Evolutionary conservation across 2,113 vertebrate species (phyloP).

Genomic region (Saimiri boliviensis): DNA sequence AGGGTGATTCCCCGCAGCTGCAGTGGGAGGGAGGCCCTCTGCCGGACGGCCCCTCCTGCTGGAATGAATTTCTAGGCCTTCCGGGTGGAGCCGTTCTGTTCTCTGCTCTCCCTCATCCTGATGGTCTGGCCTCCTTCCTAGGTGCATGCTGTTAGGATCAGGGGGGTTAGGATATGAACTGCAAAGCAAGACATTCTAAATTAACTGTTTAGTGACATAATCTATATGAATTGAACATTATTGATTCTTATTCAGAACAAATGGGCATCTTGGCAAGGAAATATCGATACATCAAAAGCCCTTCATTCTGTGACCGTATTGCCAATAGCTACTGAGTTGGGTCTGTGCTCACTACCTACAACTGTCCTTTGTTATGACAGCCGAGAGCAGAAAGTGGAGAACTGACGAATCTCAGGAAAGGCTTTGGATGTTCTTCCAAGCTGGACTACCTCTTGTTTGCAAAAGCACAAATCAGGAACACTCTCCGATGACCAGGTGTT

Average conservation of each 20-base stretch:
- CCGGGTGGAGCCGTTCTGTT: no score
- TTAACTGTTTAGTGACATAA: constrained; percentile 38
- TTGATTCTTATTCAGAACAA: constrained; percentile 44
- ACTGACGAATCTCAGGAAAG: accelerated
- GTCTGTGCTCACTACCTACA: not conserved
- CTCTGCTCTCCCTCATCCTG: not conserved
- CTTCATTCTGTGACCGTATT: not conserved
- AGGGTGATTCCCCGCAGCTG: no score
- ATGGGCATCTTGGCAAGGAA: not conserved
- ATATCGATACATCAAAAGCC: not conserved
- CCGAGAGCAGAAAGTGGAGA: no score
- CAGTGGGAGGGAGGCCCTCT: not conserved
- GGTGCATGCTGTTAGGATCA: not conserved
- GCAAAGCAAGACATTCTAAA: not conserved
- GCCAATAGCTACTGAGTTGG: not conserved
- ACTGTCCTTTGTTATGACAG: not conserved
- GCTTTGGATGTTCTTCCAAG: not conserved
- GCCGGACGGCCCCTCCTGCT: accelerated
- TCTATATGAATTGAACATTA: constrained; percentile 31
- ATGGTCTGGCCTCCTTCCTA: not conserved
- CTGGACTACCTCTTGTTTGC: not conserved
- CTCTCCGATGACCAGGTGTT: no score
- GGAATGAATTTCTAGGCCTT: not conserved
- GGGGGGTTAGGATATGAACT: not conserved
- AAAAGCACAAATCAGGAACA: no score